Base-by-base conservation (phyloP, 2,113 vertebrate species). In the Catharus fuscescens region DNA sequence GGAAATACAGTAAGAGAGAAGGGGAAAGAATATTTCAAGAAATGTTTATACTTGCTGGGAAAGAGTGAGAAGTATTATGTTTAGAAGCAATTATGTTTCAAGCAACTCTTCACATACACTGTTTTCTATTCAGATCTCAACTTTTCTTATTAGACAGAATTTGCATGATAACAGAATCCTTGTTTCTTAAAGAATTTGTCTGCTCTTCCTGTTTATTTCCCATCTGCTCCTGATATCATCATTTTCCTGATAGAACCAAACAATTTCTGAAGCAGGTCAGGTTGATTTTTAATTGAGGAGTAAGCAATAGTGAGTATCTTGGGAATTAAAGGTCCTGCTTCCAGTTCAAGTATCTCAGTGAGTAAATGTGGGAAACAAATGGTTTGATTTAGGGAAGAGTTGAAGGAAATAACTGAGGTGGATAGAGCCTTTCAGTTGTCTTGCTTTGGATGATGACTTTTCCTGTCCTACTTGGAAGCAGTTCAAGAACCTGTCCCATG, bases 81-180 rank as follows among this genome's bases (percentile, higher is more conserved):
- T 88, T 57, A 69, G 81, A 90, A 90, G 86, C 64, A 87, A 77
- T 92, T 77, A 34, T 10, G 8, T 78, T 90, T 78, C 1, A 8
- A 95, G 80, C 69, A 90, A 86, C 73, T 86, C 80, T 87, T 91
- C 53, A 69, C 1, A 2, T n/a, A 13, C n/a, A 31, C 45, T 36
- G 19, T 36, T 83, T 80, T 80, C 78, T 86, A 78, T 36, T 82
- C 52, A 11, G 72, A 70, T 62, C 45, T 77, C 59, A 44, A 18
- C 62, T n/a, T 87, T 74, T 71, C 67, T 56, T 80, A 71, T 52
- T 79, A 80, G 45, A 80, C 18, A 53, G 36, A 74, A 95, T 91
- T 78, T 95, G 80, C 81, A 90, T 83, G 84, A 67, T 73, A 95
- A 71, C 24, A 88, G 38, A 87, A 78, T 80, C 54, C 50, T 69